Evolutionary conservation across 2,113 vertebrate genomes (phyloP).

Genomic region (Origma solitaria): DNA sequence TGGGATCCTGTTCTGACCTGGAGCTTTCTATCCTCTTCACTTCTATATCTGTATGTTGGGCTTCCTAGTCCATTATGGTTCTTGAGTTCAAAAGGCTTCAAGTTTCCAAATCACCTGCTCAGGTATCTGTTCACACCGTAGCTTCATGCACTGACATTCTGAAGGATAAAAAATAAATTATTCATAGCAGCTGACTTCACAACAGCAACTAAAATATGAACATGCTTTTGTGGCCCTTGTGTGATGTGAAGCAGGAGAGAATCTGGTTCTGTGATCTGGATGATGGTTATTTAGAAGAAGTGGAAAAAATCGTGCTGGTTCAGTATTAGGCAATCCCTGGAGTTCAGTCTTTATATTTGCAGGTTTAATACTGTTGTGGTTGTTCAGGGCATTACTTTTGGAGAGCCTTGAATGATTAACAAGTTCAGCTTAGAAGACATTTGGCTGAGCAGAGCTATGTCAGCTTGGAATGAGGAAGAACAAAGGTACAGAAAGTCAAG

Average conservation of each 20-base stretch:
- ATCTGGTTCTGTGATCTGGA: not conserved
- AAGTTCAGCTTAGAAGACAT: not conserved
- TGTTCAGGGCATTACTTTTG: not conserved
- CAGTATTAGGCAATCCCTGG: not conserved
- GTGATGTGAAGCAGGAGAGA: not conserved
- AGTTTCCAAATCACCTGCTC: not conserved
- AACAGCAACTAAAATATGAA: not conserved
- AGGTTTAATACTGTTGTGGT: not conserved
- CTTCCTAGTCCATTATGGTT: not conserved
- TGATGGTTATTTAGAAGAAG: not conserved
- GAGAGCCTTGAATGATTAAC: not conserved
- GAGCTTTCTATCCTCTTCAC: not conserved
- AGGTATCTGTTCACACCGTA: not conserved
- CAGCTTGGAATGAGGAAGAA: not conserved
- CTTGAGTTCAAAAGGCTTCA: not conserved
- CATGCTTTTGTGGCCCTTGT: rapidly evolving
- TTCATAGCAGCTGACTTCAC: not conserved
- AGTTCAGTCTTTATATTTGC: not conserved
- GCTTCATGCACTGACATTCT: not conserved
- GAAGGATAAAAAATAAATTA: not conserved
- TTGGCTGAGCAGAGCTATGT: not conserved
- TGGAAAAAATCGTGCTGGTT: not conserved
- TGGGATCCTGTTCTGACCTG: not conserved
- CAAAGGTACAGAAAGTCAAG: not conserved
- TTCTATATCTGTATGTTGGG: not conserved